Evolutionary conservation across 2,888 invertebrate species (phyloP), one percentile per base, ranked within the genome.

Genomic region (Imbricaverruca yamaguchii): DNA sequence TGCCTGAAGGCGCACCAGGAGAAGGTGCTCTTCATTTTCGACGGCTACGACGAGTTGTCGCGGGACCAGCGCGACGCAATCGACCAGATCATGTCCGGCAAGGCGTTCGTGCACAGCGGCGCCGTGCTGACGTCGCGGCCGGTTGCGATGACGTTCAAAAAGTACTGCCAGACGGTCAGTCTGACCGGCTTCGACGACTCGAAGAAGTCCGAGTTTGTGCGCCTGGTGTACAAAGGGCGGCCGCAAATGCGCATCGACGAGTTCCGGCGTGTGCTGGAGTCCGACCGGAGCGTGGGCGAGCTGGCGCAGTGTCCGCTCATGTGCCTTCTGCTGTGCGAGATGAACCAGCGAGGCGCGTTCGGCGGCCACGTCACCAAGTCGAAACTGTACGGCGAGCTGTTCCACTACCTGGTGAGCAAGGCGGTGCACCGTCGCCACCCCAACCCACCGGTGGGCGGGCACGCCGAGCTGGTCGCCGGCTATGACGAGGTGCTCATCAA

Each of bases 291-390:
- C 10, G 94, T 95, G 86, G 90, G 98, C 53, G 97, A 98, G 85
- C 98, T 98, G 88, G 90, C 98, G 13, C 91, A 98, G 87, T 98
- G 98, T 97, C 97, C 96, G 94, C 96, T 97, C 87, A 94, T 96
- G 53, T 92, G 93, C 21, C 93, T 96, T 0, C 89, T 97, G 69
- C 92, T 92, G 8, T 91, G 91, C 1, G 80, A 85, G 80, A 83
- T 85, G 57, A 65, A 67, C 18, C 65, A 74, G 25, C 59, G 69
- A 23, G 56, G 65, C 67, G 67, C 79, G 53, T 21, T 61, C 61
- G 23, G 69, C 23, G 59, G 23, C 18, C 57, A 15, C 39, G 59
- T 25, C 61, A 61, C 80, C 74, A 67, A 25, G 53, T 61, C 18
- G 69, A 80, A 80, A 80, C 53, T 65, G 80, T 81, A 39, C 69